Evolutionary conservation across 1,140 invertebrate species (phyloP).

Genomic region (Octopus bimaculoides): DNA sequence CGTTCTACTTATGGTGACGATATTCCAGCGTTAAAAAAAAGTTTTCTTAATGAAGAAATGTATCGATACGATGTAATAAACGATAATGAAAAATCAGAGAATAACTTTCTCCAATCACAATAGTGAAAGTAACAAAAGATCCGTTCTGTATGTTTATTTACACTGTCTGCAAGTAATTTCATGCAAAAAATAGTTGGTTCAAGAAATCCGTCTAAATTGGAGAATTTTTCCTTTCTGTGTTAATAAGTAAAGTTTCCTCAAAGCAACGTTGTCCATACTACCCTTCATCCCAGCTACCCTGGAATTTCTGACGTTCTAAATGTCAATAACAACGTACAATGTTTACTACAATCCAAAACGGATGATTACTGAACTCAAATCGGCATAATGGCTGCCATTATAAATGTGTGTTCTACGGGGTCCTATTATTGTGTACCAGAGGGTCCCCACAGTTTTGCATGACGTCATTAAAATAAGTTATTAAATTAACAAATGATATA

Average conservation of each 20-base stretch:
- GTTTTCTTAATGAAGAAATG: too few species aligned
- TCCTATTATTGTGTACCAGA: slow-evolving; percentile 29
- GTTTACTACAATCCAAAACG: not conserved
- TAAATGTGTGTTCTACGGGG: slow-evolving; percentile 30
- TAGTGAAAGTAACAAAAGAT: slow-evolving; percentile 13
- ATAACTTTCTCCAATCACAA: not conserved
- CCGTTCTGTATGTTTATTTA: slow-evolving; percentile 12
- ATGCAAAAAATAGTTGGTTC: not conserved
- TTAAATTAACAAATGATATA: too few species aligned
- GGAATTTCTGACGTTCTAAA: not conserved
- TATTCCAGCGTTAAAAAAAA: not conserved
- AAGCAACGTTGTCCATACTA: not conserved
- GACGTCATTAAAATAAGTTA: slow-evolving; percentile 24
- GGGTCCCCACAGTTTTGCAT: slow-evolving; percentile 22
- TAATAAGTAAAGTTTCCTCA: slow-evolving; percentile 4
- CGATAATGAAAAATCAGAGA: not conserved
- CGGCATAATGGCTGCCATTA: slow-evolving; percentile 41
- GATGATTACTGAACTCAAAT: not conserved
- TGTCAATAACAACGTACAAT: not conserved
- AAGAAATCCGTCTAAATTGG: slow-evolving; percentile 13
- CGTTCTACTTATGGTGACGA: not conserved
- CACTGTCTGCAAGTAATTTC: not conserved
- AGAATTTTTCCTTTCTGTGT: slow-evolving; percentile 5
- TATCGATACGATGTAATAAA: too few species aligned
- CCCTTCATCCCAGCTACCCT: slow-evolving; percentile 13